Evolutionary conservation across 1,140 invertebrate genomes (phyloP).

Genomic region (Brachionus calyciflorus): DNA sequence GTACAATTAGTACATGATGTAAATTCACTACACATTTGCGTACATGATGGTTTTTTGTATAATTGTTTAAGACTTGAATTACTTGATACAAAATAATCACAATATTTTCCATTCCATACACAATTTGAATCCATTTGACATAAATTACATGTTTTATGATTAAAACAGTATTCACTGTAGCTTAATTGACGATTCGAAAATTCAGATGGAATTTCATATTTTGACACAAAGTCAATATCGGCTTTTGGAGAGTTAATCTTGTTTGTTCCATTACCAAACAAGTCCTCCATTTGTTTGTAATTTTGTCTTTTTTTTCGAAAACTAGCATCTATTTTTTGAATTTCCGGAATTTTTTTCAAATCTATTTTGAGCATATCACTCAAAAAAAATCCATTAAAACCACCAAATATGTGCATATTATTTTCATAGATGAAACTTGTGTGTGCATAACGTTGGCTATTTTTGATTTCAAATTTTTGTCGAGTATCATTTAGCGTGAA

Average conservation of each 20-base stretch:
- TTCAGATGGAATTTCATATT: constrained; percentile 13
- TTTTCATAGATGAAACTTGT: background rate
- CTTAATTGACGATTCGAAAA: background rate
- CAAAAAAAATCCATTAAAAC: constrained; percentile 23
- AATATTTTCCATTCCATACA: constrained; percentile 14
- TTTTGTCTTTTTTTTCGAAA: constrained; percentile 7
- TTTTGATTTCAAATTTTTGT: background rate
- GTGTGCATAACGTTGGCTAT: background rate
- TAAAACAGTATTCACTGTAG: background rate
- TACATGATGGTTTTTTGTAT: constrained; percentile 28
- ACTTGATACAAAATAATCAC: constrained; percentile 11
- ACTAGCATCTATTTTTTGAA: constrained; percentile 20
- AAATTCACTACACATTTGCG: constrained; percentile 21
- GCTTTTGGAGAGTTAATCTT: background rate
- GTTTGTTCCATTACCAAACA: background rate
- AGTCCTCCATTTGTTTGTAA: background rate
- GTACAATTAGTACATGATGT: constrained; percentile 37
- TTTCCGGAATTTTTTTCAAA: background rate
- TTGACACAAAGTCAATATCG: constrained; percentile 1
- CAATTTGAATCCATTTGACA: constrained; percentile 33
- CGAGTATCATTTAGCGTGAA: background rate
- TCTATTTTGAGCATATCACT: constrained; percentile 16
- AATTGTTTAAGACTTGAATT: background rate
- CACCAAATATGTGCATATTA: constrained; percentile 36
- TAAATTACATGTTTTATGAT: background rate